Conservation (phyloP, 2,113 vertebrate genomes). For the Bufo gargarizans region DNA sequence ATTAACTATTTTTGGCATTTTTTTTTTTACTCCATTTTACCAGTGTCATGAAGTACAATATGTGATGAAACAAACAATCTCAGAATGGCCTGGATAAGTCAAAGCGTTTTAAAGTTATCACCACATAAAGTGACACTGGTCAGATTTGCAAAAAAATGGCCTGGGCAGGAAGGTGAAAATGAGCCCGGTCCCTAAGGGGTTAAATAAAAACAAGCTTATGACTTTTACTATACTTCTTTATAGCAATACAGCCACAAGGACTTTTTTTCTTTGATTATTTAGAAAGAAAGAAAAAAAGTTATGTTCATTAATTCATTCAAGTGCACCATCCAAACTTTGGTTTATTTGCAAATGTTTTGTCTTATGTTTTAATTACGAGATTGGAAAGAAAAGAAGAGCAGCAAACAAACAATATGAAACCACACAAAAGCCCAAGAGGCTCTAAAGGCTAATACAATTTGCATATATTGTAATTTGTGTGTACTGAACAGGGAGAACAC, state of each 20-base stretch:
- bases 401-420: constrained; percentile 8
- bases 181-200: too few relatives aligned
- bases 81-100: too few relatives aligned
- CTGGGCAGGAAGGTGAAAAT: too few relatives aligned
- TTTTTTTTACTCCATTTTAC: too few relatives aligned
- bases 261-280: neutral
- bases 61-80: too few relatives aligned
- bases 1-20: too few relatives aligned
- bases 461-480: constrained; percentile 15
- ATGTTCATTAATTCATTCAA: neutral
- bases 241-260: neutral
- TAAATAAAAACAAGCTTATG: too few relatives aligned
- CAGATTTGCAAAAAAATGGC: too few relatives aligned
- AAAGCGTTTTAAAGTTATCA: too few relatives aligned
- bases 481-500: neutral
- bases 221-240: too few relatives aligned
- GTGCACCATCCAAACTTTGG: neutral
- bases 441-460: constrained; percentile 17
- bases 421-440: constrained; percentile 12
- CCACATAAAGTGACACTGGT: too few relatives aligned
- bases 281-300: neutral
- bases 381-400: constrained; percentile 3
- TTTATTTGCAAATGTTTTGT: neutral
- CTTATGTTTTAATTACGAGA: neutral
- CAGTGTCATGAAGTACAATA: too few relatives aligned